Evolutionary conservation across 2,797 vertebrate genomes (phyloP).

Genomic region (Poecilia velifera): DNA sequence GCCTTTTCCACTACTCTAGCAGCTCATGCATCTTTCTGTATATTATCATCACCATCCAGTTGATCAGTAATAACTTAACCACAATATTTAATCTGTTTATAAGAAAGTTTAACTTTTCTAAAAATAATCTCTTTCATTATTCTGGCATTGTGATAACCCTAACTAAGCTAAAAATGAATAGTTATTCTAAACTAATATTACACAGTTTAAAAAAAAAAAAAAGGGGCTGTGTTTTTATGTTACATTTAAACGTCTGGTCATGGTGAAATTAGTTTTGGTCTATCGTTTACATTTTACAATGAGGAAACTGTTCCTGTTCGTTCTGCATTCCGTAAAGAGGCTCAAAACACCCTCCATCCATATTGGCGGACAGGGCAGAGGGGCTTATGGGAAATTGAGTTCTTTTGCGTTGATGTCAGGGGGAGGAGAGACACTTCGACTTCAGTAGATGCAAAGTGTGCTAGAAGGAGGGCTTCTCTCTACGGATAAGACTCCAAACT

Average conservation of each 20-base stretch:
- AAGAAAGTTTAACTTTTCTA: neutral
- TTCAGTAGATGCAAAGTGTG: conserved; percentile 40
- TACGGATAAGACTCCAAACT: conserved; percentile 10
- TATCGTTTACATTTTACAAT: neutral
- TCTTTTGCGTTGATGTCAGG: conserved; percentile 66
- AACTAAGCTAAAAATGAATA: neutral
- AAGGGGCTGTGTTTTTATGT: neutral
- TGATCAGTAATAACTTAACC: neutral
- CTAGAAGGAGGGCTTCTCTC: conserved; percentile 49
- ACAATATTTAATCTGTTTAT: neutral
- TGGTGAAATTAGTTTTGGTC: neutral
- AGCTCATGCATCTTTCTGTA: neutral
- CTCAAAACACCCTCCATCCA: neutral
- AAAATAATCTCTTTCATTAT: neutral
- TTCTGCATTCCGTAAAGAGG: neutral
- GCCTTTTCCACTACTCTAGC: neutral
- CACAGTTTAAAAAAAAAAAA: neutral
- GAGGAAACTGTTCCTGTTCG: neutral
- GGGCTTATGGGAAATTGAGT: conserved; percentile 80
- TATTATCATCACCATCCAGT: neutral
- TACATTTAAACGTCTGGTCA: neutral
- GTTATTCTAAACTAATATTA: neutral
- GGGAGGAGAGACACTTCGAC: conserved; percentile 66
- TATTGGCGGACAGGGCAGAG: conserved; percentile 17
- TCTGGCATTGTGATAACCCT: neutral